phyloP scores from a whole-genome alignment of 1,140 invertebrate species.

The Drosophila orena region DNA sequence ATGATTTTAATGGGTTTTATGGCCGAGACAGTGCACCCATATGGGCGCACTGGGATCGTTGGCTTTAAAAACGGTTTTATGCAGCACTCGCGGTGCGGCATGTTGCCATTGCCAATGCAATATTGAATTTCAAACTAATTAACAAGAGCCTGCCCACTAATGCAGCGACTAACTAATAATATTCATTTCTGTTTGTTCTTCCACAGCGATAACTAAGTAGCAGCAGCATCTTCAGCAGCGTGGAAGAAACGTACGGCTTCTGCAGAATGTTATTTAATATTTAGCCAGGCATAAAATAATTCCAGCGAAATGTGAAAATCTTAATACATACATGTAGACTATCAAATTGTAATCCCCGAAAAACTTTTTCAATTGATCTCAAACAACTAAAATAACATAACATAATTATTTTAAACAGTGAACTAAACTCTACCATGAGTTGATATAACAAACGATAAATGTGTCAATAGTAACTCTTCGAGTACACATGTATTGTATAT shows the following conservation, averaged over 20 bases:
- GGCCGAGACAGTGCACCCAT: conserved; percentile 68
- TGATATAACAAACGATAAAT: conserved; percentile 16
- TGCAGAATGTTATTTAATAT: conserved; percentile 36
- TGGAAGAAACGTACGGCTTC: conserved; percentile 3
- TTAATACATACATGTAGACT: conserved; percentile 7
- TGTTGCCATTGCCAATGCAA: conserved; percentile 59
- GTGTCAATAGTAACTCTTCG: conserved; percentile 4
- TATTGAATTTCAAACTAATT: conserved; percentile 55
- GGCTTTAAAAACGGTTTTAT: conserved; percentile 61
- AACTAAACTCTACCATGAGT: conserved; percentile 10
- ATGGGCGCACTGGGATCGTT: conserved; percentile 61
- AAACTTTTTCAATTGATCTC: conserved; percentile 75
- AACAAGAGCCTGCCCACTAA: conserved; percentile 4
- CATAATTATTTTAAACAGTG: conserved; percentile 30
- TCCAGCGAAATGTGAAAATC: conserved; percentile 23
- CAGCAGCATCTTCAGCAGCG: conserved; percentile 2
- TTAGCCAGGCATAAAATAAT: conserved; percentile 29
- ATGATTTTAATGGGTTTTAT: conserved; percentile 81
- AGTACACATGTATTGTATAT: conserved; percentile 28
- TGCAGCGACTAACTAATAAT: conserved; percentile 16
- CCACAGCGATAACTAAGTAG: conserved; percentile 63
- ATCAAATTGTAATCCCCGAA: conserved; percentile 30
- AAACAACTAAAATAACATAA: conserved; percentile 42
- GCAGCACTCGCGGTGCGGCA: conserved; percentile 52
- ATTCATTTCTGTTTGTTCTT: conserved; percentile 13